Percentiles rank a stretch among this genome's conserved stretches.
phyloP scores from a whole-genome alignment of 1,140 invertebrate genomes.

The Idris sp. region DNA sequence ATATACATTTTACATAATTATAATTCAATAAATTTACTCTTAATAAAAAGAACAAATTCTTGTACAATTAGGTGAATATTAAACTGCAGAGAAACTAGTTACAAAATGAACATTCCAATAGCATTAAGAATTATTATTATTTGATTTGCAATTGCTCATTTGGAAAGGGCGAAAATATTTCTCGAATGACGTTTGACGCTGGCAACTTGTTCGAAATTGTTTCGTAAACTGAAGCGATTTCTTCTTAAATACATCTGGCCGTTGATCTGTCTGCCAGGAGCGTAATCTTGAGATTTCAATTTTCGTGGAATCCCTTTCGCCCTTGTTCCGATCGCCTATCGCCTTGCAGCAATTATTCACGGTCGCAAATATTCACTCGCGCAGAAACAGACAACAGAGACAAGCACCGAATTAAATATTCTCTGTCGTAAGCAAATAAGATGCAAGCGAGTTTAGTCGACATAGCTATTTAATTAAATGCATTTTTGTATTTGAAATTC shows the following conservation, averaged over 20 bases:
- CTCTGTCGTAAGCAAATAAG: slow-evolving; percentile 50
- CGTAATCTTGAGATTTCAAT: slow-evolving; percentile 65
- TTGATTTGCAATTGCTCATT: slow-evolving; percentile 1
- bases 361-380: slow-evolving; percentile 60
- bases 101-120: too few species aligned
- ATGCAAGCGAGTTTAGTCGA: slow-evolving; percentile 20
- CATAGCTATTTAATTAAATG: slow-evolving; percentile 55
- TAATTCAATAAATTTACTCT: too few species aligned
- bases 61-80: too few species aligned
- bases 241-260: slow-evolving; percentile 51
- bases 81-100: too few species aligned
- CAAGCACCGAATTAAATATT: slow-evolving; percentile 55
- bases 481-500: too few species aligned
- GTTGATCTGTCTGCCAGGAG: slow-evolving; percentile 47
- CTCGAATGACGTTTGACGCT: slow-evolving; percentile 19
- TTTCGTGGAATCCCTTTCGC: slow-evolving; percentile 65
- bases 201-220: slow-evolving; percentile 35
- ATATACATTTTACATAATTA: too few species aligned
- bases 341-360: slow-evolving; percentile 64
- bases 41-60: too few species aligned
- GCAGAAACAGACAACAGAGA: slow-evolving; percentile 56
- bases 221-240: slow-evolving; percentile 55
- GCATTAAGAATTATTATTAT: too few species aligned
- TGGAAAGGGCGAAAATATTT: slow-evolving; percentile 28
- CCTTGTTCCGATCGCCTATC: slow-evolving; percentile 58